Conservation (phyloP, 2,797 vertebrate genomes). For the Jordanella pulchra region DNA sequence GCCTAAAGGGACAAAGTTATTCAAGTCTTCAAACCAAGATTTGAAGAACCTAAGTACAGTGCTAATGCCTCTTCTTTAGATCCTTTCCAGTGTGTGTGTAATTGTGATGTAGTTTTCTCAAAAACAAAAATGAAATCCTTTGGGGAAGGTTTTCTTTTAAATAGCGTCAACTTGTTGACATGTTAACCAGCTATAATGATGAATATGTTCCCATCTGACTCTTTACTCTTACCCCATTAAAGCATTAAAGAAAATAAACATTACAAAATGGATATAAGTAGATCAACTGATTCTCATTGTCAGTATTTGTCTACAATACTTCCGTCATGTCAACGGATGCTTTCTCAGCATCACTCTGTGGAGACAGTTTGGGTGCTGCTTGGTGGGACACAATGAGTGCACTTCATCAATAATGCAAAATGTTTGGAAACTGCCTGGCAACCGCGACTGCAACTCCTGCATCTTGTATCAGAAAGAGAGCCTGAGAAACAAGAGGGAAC, state of each 20-base stretch:
- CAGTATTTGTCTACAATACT: constrained; percentile 6
- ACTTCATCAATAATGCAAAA: constrained; percentile 81
- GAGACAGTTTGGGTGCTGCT: constrained; percentile 67
- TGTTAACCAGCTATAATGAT: neutral
- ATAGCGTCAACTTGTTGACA: neutral
- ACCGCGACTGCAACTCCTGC: constrained; percentile 53
- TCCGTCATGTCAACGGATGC: constrained; percentile 7
- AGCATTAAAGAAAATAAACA: neutral
- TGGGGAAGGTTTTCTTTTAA: too few relatives aligned
- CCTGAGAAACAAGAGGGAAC: constrained; percentile 19
- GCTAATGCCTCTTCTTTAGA: too few relatives aligned
- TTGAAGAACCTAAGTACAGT: too few relatives aligned
- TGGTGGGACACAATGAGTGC: constrained; percentile 49
- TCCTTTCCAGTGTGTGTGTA: neutral
- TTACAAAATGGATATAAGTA: neutral
- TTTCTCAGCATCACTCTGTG: constrained; percentile 45
- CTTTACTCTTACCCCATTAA: neutral
- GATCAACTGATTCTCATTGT: constrained; percentile 3
- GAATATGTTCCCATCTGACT: neutral
- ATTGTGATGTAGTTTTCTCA: neutral
- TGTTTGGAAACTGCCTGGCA: constrained; percentile 77
- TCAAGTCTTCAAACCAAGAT: too few relatives aligned
- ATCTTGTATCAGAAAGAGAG: constrained; percentile 36
- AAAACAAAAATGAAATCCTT: neutral
- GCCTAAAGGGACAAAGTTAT: too few relatives aligned